Conservation (phyloP, 2,888 invertebrate species). For the Reticulitermes lucifugus region DNA sequence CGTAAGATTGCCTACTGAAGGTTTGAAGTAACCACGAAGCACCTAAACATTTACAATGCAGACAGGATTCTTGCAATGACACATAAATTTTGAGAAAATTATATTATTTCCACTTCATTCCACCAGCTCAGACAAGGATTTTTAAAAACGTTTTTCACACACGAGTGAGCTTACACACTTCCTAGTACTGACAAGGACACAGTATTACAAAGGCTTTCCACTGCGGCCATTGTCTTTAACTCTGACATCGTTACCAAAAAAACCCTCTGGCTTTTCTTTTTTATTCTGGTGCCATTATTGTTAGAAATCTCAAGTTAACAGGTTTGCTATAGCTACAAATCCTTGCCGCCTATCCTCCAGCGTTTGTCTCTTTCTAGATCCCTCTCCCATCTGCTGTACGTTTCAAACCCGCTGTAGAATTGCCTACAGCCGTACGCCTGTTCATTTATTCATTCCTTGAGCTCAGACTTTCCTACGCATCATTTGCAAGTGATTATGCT, state of each 20-base stretch:
- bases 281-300: slow-evolving; percentile 14
- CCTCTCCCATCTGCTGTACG: not conserved
- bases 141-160: not conserved
- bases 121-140: not conserved
- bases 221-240: not conserved
- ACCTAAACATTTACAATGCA: not conserved
- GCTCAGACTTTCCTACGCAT: not conserved
- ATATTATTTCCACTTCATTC: not conserved
- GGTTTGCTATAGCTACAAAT: slow-evolving; percentile 13
- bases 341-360: not conserved
- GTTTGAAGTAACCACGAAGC: not conserved
- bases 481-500: not conserved
- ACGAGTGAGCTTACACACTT: not conserved
- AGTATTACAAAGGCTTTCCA: not conserved
- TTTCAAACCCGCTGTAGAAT: not conserved
- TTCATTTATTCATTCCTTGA: not conserved
- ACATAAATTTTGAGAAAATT: not conserved
- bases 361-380: not conserved
- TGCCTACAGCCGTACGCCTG: not conserved
- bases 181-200: not conserved
- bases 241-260: not conserved
- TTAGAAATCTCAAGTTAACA: slow-evolving; percentile 17
- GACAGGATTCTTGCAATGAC: not conserved
- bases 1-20: no score
- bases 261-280: not conserved